A percentile compares a stretch with the other conserved stretches of the same genome.
phyloP scores from a whole-genome alignment of 2,888 invertebrate genomes.

The Eilema depressum region DNA sequence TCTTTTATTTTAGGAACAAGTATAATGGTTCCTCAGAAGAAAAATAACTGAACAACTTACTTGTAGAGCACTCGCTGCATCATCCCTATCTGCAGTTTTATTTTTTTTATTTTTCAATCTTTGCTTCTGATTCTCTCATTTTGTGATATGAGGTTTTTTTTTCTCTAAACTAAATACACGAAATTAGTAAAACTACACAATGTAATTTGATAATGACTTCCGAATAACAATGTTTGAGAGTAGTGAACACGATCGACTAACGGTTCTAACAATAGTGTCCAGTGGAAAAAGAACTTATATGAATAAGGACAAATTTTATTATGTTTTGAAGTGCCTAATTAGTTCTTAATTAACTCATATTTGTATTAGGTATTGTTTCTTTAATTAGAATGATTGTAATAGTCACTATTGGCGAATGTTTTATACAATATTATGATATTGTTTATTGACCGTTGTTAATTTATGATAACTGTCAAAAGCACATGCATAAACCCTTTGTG shows the following conservation, averaged over 20 bases:
- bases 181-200: too few relatives aligned
- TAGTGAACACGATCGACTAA: not conserved
- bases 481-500: too few relatives aligned
- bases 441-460: too few relatives aligned
- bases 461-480: too few relatives aligned
- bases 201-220: not conserved
- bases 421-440: too few relatives aligned
- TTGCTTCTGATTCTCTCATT: conserved; percentile 1
- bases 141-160: not conserved
- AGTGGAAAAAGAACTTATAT: not conserved
- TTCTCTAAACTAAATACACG: not conserved
- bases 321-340: not conserved
- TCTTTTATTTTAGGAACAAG: not conserved
- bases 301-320: not conserved
- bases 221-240: not conserved
- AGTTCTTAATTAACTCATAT: not conserved
- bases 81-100: not conserved
- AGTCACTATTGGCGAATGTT: too few relatives aligned
- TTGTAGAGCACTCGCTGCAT: not conserved
- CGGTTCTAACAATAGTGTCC: not conserved
- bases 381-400: too few relatives aligned
- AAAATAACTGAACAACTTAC: not conserved
- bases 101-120: not conserved
- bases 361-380: too few relatives aligned
- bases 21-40: too few relatives aligned